These are phyloP conservation scores for Sarcophaga bullata DNA, from an alignment of 1,140 invertebrate species.

Conservation along the genomic window DNA sequence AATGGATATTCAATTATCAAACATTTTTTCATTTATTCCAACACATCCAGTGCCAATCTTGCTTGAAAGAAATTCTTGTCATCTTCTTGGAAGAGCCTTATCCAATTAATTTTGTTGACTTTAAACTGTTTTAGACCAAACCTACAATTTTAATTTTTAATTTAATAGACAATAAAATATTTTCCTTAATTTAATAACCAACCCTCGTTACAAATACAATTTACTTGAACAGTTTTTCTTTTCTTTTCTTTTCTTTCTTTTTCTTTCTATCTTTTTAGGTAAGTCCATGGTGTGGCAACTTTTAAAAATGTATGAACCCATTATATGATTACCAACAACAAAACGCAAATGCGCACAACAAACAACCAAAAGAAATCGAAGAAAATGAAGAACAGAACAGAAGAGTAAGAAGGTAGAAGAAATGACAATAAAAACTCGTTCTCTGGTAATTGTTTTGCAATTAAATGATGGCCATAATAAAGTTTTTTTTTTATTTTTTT, in stretches of 20 bases:
- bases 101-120: too few relatives aligned
- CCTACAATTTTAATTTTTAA: too few relatives aligned
- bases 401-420: neutral
- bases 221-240: neutral
- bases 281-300: neutral
- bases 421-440: constrained; percentile 23
- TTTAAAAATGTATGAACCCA: neutral
- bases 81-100: too few relatives aligned
- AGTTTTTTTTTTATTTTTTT: neutral
- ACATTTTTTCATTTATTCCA: too few relatives aligned
- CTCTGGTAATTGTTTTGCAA: constrained; percentile 39
- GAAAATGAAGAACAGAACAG: too few relatives aligned
- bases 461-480: constrained; percentile 26
- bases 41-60: too few relatives aligned
- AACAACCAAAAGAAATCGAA: neutral
- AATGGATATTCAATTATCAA: too few relatives aligned
- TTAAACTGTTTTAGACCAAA: too few relatives aligned
- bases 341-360: neutral
- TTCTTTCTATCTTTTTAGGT: constrained; percentile 26
- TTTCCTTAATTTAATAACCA: too few relatives aligned
- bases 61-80: too few relatives aligned
- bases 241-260: constrained; percentile 24
- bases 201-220: neutral
- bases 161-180: too few relatives aligned
- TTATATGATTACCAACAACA: too few relatives aligned